Evolutionary conservation across 2,113 vertebrate species (phyloP).

Genomic region (Python bivittatus): DNA sequence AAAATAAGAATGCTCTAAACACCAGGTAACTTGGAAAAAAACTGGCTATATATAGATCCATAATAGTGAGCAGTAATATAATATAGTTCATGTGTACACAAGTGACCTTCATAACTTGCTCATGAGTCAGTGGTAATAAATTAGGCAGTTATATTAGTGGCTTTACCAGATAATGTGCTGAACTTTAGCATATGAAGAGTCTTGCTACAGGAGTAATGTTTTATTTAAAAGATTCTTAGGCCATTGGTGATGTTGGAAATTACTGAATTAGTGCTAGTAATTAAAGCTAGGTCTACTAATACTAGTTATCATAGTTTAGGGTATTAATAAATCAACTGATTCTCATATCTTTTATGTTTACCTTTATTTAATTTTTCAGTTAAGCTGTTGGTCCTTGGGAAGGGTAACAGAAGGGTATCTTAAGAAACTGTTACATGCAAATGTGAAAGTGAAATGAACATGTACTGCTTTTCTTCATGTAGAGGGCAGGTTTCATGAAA

Average conservation of each 20-base stretch:
- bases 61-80: slow-evolving; percentile 63
- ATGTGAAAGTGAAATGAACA: not conserved
- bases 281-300: not conserved
- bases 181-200: not conserved
- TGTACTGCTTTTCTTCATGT: not conserved
- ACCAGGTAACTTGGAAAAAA: slow-evolving; percentile 61
- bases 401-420: not conserved
- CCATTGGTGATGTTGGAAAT: not conserved
- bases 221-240: slow-evolving; percentile 20
- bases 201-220: not conserved
- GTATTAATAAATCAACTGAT: not conserved
- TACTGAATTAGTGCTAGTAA: not conserved
- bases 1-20: slow-evolving; percentile 9
- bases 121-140: slow-evolving; percentile 62
- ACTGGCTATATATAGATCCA: slow-evolving; percentile 62
- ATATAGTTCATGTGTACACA: slow-evolving; percentile 55
- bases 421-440: not conserved
- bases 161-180: slow-evolving; percentile 14
- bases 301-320: not conserved
- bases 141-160: slow-evolving; percentile 31
- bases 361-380: not conserved
- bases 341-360: not conserved
- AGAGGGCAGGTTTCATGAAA: not conserved
- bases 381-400: not conserved
- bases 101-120: slow-evolving; percentile 69